Evolutionary conservation across 2,888 invertebrate species (phyloP), one percentile per base, ranked within the genome.

Genomic region (Agrotis ipsilon): DNA sequence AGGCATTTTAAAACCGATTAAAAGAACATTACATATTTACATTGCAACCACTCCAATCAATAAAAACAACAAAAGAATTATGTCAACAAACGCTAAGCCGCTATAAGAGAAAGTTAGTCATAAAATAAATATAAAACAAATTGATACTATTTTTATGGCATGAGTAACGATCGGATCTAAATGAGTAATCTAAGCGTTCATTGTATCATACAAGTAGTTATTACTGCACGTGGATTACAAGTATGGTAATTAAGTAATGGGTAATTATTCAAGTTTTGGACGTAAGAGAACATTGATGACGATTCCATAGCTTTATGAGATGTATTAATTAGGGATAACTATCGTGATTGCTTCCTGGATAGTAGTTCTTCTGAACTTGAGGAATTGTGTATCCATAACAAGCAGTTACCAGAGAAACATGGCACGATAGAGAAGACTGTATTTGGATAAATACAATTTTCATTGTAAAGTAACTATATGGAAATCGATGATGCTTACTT

Each of bases 81-180:
- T 45, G 48, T 18, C 55, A 75, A 75, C 67, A 49, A 48, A 18
- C 75, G 14, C 43, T 11, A 54, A n/a, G 19, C 5, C 32, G 13
- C 5, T 62, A n/a, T n/a, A 14, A 24, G 19, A 72, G 63, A 78
- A 71, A 71, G 59, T 78, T 78, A 64, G 43, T 78, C 75, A 77
- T 64, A 19, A 51, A 63, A 67, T 67, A 67, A 73, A 57, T 63
- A 72, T 59, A 78, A 62, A 59, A 63, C 59, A 46, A 63, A 39
- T 24, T 39, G 51, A 9, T 55, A 60, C 78, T 77, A 67, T 63
- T 60, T 60, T 67, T 57, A 80, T n/a, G 18, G 24, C 48, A n/a
- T 77, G 79, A 73, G 32, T 74, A 54, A 71, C 46, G 32, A 3
- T 19, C 7, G 18, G 24, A 43, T 64, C 9, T 13, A 9, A 52